Evolutionary conservation across 2,113 vertebrate species (phyloP), one percentile per base, ranked within the genome.

Genomic region (Ascaphus truei): DNA sequence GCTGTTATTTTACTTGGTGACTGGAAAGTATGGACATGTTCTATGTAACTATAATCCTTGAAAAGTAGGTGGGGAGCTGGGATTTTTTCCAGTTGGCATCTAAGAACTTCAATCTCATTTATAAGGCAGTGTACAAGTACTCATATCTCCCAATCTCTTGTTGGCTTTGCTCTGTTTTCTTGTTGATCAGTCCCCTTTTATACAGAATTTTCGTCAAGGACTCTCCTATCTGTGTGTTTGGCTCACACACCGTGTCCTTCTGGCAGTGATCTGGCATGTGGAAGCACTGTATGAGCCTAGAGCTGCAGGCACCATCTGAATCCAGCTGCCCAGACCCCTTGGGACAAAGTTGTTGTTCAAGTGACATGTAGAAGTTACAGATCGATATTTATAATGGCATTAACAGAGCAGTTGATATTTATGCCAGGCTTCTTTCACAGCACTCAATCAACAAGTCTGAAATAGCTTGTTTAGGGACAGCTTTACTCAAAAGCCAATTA

Each of bases 401-500:
- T 41, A 60, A 20, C 0, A 13, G 13, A 6, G 31, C 18, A 12
- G 47, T 27, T 60, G 5, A 68, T 18, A 12, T 67, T 41, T 22
- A 47, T 60, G 7, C 62, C 16, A 51, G 56, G 47, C 13, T 5
- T 34, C 58, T 55, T 9, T 2, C 31, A 3, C 1, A 53, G n/a
- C 48, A 56, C 72, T 67, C n/a, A 65, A 72, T 72, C 74, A 74
- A 66, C 72, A 29, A 30, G 73, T 68, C 72, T 36, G 66, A 76
- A 77, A 76, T 73, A 63, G 72, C 50, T 60, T 18, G 27, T 48
- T 20, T 1, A 76, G 79, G 76, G 76, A 71, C 67, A 71, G 11
- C 57, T 75, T 55, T 77, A 76, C 61, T 76, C 69, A 7, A 66
- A 71, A 78, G 75, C 81, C 76, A 77, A 77, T 79, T 79, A 81